Evolutionary conservation across 2,888 invertebrate genomes (phyloP), one percentile per base, ranked within the genome.

Genomic region (Nomada fucata): DNA sequence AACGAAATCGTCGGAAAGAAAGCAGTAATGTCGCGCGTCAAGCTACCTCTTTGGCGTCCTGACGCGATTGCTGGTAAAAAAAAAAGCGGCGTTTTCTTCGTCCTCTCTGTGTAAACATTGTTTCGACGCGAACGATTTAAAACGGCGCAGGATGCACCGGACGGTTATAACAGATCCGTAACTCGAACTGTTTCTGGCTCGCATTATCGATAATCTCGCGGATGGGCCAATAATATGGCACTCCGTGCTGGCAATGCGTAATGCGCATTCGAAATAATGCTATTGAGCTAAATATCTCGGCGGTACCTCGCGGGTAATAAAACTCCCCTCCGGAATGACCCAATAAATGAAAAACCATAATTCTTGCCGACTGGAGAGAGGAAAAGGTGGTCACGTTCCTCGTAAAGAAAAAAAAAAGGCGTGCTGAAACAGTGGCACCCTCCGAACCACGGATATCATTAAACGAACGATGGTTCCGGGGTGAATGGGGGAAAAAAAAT

Each of bases 401-500:
- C 20, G 36, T 47, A 50, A 57, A 26, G 29, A 18, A 36, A 36
- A 36, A 36, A 7, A 36, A 7, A n/a, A 23, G 26, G 68, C 68
- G 20, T 26, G n/a, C 26, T 44, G 57, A n/a, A 60, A 67, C 23
- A 65, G 42, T 13, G 42, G 23, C 29, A 29, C 4, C 53, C 53
- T 52, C 55, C 20, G 36, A 20, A 67, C 61, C 55, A 52, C 68
- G 44, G 74, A 70, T 67, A 79, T 71, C 77, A 63, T 80, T 86
- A 76, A 57, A 73, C 29, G 76, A 81, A 81, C 76, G 67, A 84
- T 75, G 74, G 77, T 75, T 68, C 57, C 60, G 42, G 64, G 71
- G 52, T 15, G 70, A 73, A 86, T 84, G 36, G 84, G 60, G 57
- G 79, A 23, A 26, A 72, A 84, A 79, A 85, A 83, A 79, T 79